Evolutionary conservation across 2,113 vertebrate genomes (phyloP).

Genomic region (Oenanthe oenanthe): DNA sequence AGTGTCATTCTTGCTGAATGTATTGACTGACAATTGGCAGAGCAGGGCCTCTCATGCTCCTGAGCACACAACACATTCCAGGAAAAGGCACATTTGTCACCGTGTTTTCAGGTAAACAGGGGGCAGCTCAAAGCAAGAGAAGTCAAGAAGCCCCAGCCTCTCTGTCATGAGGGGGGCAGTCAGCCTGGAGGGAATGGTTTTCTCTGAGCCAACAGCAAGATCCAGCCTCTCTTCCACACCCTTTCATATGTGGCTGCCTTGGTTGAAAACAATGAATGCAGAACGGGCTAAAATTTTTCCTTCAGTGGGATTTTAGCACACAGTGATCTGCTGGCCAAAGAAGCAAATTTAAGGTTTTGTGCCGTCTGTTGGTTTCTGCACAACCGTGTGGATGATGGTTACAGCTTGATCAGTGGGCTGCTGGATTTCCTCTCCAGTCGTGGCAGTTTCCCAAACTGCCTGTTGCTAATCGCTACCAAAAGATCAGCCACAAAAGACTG

Average conservation of each 20-base stretch:
- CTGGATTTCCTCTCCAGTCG: background rate
- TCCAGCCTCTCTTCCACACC: background rate
- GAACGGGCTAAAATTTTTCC: background rate
- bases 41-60: background rate
- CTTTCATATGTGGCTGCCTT: background rate
- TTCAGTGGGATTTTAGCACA: background rate
- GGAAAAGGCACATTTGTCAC: accelerated
- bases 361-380: background rate
- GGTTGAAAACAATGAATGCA: background rate
- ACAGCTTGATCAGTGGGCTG: background rate
- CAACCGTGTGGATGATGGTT: background rate
- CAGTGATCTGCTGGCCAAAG: background rate
- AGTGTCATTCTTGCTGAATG: background rate
- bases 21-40: background rate
- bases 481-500: background rate
- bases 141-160: background rate
- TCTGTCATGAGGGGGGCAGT: background rate
- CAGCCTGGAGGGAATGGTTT: accelerated
- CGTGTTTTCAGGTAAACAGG: accelerated
- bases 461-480: background rate
- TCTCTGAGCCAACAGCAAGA: background rate
- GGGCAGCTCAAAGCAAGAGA: background rate
- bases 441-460: background rate
- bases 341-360: background rate
- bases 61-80: background rate